Base-by-base conservation (phyloP, 1,140 invertebrate species). In the Brachionus angularis region DNA sequence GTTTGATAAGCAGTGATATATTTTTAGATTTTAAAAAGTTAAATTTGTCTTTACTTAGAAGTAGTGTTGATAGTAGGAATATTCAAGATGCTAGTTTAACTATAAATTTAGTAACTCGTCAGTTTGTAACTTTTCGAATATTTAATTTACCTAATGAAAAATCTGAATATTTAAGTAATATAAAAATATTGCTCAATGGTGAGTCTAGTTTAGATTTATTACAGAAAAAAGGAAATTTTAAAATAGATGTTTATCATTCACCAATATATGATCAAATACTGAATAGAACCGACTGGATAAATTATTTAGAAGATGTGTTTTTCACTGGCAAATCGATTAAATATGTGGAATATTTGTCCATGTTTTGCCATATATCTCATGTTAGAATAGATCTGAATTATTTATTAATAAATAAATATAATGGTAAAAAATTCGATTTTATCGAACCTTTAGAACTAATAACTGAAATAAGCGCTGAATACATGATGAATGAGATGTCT, bases 51-150 rank as follows among this genome's bases (percentile, higher is more conserved):
- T 39, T 23, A 5, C 16, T 42, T 8, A 42, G 16, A 42, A 42
- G 39, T 39, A 39, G n/a, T n/a, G n/a, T n/a, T n/a, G n/a, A n/a
- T n/a, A n/a, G n/a, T n/a, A n/a, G n/a, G n/a, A n/a, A n/a, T n/a
- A n/a, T n/a, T n/a, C n/a, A n/a, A n/a, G 36, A 58, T 39, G 21
- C 14, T 42, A 39, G 18, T 10, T 36, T 58, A 8, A 29, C 39
- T 10, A 27, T 58, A 21, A 27, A 21, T 23, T 27, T 58, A 36
- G 53, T 58, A 16, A 12, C 53, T 18, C 33, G 23, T 25, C 53
- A 58, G 23, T 58, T 58, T 23, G n/a, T 58, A 34, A 58, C 53
- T 58, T 58, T 58, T 21, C n/a, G 33, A 39, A 58, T 58, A 39
- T 58, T 58, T 39, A 58, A 58, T 58, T 33, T 58, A 39, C 53